Conservation (phyloP, 2,888 invertebrate genomes). For the Watsonalla binaria region DNA sequence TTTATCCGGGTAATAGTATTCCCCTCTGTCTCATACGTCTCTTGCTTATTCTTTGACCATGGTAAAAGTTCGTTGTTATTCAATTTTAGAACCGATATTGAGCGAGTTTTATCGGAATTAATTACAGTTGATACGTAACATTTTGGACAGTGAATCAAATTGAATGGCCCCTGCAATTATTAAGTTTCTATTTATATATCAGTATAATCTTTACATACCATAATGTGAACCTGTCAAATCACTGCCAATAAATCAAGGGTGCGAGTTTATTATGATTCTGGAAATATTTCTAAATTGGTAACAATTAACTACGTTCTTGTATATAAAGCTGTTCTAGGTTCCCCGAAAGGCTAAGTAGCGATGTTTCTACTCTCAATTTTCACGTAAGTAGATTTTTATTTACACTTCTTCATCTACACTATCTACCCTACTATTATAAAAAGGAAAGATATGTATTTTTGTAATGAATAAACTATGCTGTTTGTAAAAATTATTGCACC, state of each 20-base stretch:
- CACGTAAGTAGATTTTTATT: too few relatives aligned
- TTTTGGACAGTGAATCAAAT: neutral
- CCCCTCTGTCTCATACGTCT: neutral
- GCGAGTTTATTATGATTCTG: too few relatives aligned
- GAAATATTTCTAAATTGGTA: neutral
- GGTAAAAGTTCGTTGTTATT: slow-evolving; percentile 41
- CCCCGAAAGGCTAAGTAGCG: too few relatives aligned
- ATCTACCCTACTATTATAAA: too few relatives aligned
- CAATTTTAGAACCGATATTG: slow-evolving; percentile 25
- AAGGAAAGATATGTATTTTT: too few relatives aligned
- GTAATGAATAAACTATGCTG: too few relatives aligned
- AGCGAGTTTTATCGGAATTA: neutral
- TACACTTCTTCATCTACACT: too few relatives aligned
- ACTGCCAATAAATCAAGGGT: too few relatives aligned
- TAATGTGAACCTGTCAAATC: neutral
- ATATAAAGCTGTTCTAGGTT: too few relatives aligned
- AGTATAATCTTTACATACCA: neutral
- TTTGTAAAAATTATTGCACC: too few relatives aligned
- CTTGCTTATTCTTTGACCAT: slow-evolving; percentile 4
- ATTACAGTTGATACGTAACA: neutral
- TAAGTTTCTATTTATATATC: neutral
- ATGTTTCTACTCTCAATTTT: too few relatives aligned
- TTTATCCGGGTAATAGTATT: neutral
- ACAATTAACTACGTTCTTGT: too few relatives aligned
- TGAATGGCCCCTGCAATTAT: neutral